Evolutionary conservation across 2,888 invertebrate genomes (phyloP).

Genomic region (Parnassius mnemosyne): DNA sequence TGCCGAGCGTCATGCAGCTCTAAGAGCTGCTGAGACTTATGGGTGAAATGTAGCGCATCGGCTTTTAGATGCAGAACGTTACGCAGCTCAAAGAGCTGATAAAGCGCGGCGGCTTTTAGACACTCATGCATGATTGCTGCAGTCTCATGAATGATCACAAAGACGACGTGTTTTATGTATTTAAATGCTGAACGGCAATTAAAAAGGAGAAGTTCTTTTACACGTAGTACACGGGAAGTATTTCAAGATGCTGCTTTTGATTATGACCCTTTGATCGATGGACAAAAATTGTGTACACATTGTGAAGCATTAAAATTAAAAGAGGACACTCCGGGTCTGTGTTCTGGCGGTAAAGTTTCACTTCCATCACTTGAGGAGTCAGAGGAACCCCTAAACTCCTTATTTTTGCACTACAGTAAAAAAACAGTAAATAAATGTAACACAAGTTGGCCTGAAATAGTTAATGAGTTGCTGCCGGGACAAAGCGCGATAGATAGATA

Average conservation of each 20-base stretch:
- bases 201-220: background rate
- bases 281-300: too few relatives aligned
- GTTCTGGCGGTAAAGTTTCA: constrained; percentile 21
- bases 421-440: too few relatives aligned
- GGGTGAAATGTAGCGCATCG: background rate
- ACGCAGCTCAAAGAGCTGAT: background rate
- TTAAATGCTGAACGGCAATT: background rate
- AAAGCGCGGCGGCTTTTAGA: constrained; percentile 3
- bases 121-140: constrained; percentile 12
- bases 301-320: too few relatives aligned
- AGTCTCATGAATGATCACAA: constrained; percentile 20
- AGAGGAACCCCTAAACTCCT: constrained; percentile 28
- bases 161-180: constrained; percentile 14
- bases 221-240: constrained; percentile 11
- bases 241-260: constrained; percentile 30
- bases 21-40: background rate
- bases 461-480: background rate
- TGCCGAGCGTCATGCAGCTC: background rate
- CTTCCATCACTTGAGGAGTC: constrained; percentile 28
- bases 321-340: background rate
- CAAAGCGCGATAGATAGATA: background rate
- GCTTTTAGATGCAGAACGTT: background rate
- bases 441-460: background rate
- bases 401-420: constrained; percentile 24
- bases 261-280: constrained; percentile 26